Percentiles rank a stretch among this genome's conserved stretches.
phyloP scores from a whole-genome alignment of 2,888 invertebrate species.

The Rhodophaea formosa region DNA sequence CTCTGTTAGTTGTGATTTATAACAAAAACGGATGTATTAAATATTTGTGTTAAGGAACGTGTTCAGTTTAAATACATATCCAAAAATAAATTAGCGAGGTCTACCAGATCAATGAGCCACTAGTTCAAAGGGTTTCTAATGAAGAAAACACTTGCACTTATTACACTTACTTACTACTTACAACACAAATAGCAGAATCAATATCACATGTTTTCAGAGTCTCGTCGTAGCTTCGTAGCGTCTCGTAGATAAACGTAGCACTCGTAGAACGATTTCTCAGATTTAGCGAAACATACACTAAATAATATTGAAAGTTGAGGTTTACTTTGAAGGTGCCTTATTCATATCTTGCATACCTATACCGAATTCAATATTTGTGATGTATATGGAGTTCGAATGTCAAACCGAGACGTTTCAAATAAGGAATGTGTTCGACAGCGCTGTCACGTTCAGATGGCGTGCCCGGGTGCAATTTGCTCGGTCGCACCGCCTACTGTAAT shows the following conservation, averaged over 20 bases:
- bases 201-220: too few species aligned
- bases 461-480: constrained; percentile 74
- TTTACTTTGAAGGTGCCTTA: background rate
- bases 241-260: background rate
- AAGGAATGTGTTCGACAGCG: constrained; percentile 77
- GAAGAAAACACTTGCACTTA: too few species aligned
- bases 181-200: too few species aligned
- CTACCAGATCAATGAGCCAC: too few species aligned
- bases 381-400: constrained; percentile 59
- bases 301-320: constrained; percentile 1
- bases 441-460: constrained; percentile 80
- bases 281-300: background rate
- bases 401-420: constrained; percentile 74
- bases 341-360: constrained; percentile 10
- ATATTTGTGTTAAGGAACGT: too few species aligned
- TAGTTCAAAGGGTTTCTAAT: too few species aligned
- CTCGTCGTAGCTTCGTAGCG: background rate
- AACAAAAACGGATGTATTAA: too few species aligned
- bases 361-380: constrained; percentile 49
- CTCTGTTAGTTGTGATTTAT: too few species aligned
- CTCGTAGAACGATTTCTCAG: background rate
- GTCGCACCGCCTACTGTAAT: constrained; percentile 79
- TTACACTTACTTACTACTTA: too few species aligned
- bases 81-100: too few species aligned
- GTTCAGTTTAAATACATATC: too few species aligned